A percentile compares a stretch with the other conserved stretches of the same genome.
Conservation (phyloP, 2,888 invertebrate species). For the Leptinotarsa tumamoca region DNA sequence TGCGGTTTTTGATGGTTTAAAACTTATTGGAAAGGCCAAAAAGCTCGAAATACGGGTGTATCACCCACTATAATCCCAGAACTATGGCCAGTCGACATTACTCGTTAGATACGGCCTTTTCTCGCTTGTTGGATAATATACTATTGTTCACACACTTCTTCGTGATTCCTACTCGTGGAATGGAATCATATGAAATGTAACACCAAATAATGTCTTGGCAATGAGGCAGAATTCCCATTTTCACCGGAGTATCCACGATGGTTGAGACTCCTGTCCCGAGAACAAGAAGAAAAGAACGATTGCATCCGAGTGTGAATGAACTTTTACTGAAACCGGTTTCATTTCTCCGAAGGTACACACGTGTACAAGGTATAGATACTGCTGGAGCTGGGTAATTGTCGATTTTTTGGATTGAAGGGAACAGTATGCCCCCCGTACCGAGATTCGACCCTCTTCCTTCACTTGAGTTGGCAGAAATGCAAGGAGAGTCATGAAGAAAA, state of each 20-base stretch:
- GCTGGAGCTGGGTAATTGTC: slow-evolving; percentile 28
- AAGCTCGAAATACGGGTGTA: too few species aligned
- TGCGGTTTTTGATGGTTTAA: too few species aligned
- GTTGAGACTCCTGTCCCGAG: slow-evolving; percentile 16
- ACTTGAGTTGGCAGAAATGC: neutral
- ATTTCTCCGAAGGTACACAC: slow-evolving; percentile 57
- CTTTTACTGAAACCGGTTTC: slow-evolving; percentile 62
- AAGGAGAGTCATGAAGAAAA: too few species aligned
- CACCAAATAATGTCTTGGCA: neutral
- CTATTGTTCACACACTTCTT: too few species aligned
- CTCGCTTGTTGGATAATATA: too few species aligned
- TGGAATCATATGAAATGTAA: neutral
- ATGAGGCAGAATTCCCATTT: neutral
- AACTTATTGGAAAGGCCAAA: too few species aligned
- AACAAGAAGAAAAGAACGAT: slow-evolving; percentile 42
- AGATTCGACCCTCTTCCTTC: slow-evolving; percentile 24
- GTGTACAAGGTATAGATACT: slow-evolving; percentile 47
- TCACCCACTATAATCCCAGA: too few species aligned
- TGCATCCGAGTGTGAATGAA: slow-evolving; percentile 63
- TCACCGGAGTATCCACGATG: neutral
- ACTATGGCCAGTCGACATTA: too few species aligned
- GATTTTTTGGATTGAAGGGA: slow-evolving; percentile 29
- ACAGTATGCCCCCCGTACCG: slow-evolving; percentile 23
- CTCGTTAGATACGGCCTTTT: too few species aligned
- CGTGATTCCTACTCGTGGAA: too few species aligned